Evolutionary conservation across 2,888 invertebrate genomes (phyloP).

Genomic region (Aricia artaxerxes): DNA sequence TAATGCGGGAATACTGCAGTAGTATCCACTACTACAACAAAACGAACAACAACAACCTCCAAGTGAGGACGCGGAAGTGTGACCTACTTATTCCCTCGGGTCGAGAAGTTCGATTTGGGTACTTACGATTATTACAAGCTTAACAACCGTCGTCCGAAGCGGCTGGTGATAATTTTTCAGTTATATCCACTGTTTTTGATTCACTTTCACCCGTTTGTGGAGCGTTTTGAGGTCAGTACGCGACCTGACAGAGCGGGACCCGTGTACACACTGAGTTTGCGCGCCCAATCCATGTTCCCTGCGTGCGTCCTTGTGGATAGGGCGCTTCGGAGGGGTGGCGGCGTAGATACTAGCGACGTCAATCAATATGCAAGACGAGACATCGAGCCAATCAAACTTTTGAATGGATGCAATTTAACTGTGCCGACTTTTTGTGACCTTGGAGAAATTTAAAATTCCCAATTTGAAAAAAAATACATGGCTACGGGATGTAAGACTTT

Average conservation of each 20-base stretch:
- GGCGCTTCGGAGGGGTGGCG: constrained; percentile 75
- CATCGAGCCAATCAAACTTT: constrained; percentile 56
- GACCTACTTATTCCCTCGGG: constrained; percentile 60
- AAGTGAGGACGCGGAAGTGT: constrained; percentile 71
- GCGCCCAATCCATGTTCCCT: constrained; percentile 79
- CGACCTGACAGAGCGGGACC: constrained; percentile 61
- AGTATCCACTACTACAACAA: constrained; percentile 9
- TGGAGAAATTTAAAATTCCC: neutral
- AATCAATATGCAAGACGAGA: constrained; percentile 78
- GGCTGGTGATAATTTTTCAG: constrained; percentile 47
- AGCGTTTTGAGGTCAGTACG: constrained; percentile 46
- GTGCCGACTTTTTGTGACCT: constrained; percentile 7
- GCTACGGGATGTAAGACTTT: too few species aligned
- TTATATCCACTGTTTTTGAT: constrained; percentile 43
- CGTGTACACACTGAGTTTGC: constrained; percentile 70
- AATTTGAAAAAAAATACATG: neutral
- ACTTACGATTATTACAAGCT: constrained; percentile 50
- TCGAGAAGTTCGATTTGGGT: constrained; percentile 11
- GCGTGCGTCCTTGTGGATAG: constrained; percentile 74
- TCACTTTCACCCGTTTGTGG: constrained; percentile 48
- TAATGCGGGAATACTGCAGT: neutral
- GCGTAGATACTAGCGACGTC: constrained; percentile 70
- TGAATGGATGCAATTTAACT: constrained; percentile 29
- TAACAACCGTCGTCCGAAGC: constrained; percentile 65
- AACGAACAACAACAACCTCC: constrained; percentile 44